A percentile compares a stretch with the other conserved stretches of the same genome.
phyloP scores from a whole-genome alignment of 2,888 invertebrate species.

The Watsonalla binaria region DNA sequence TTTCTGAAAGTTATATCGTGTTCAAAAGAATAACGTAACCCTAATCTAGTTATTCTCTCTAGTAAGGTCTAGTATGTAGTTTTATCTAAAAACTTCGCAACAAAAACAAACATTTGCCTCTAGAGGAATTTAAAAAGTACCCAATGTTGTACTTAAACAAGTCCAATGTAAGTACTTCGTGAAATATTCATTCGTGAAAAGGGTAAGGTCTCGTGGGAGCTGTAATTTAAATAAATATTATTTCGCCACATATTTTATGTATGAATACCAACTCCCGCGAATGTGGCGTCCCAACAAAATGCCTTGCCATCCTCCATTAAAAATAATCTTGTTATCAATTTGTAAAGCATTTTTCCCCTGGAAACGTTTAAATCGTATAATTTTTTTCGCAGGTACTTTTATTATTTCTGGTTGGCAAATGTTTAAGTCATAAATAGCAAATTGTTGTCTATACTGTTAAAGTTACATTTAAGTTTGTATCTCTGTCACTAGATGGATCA shows the following conservation, averaged over 20 bases:
- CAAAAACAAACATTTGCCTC: not conserved
- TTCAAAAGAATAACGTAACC: no score
- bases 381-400: no score
- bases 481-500: no score
- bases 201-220: conserved; percentile 38
- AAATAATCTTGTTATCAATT: conserved; percentile 1
- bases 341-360: not conserved
- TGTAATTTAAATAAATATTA: conserved; percentile 60
- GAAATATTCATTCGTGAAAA: conserved; percentile 45
- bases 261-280: conserved; percentile 17
- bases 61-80: no score
- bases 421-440: no score
- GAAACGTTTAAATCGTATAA: not conserved
- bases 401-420: no score
- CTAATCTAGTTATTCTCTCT: no score
- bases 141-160: not conserved
- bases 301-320: conserved; percentile 4
- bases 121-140: not conserved
- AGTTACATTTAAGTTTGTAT: no score
- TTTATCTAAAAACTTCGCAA: not conserved
- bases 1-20: no score
- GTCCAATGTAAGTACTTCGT: conserved; percentile 27
- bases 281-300: not conserved
- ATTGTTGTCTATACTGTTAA: no score
- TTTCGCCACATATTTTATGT: conserved; percentile 52